These are phyloP conservation scores for Pandemis corylana DNA, from an alignment of 2,888 invertebrate genomes.

Conservation along the genomic window DNA sequence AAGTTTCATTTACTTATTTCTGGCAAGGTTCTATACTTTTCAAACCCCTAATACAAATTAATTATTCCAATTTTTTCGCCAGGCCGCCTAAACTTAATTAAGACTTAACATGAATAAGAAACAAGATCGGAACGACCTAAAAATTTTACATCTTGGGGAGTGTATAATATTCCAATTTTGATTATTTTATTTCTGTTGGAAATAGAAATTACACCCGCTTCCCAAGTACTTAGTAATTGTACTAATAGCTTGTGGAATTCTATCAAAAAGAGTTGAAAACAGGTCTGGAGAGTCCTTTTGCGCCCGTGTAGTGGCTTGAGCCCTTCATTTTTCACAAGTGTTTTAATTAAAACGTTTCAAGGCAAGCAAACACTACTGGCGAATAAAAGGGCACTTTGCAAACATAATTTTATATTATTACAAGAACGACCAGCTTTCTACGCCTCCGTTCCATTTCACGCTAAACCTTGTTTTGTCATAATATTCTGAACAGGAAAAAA, in stretches of 20 bases:
- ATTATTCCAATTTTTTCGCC: constrained; percentile 19
- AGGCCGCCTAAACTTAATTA: constrained; percentile 31
- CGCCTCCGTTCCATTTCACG: not conserved
- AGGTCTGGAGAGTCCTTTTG: constrained; percentile 50
- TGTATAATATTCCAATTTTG: constrained; percentile 21
- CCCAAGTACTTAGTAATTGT: not conserved
- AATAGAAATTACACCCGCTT: constrained; percentile 26
- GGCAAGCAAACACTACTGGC: constrained; percentile 55
- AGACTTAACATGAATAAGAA: constrained; percentile 34
- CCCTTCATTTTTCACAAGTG: constrained; percentile 61
- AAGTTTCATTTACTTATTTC: not conserved
- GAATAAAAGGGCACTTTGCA: constrained; percentile 27
- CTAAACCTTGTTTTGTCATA: constrained; percentile 18
- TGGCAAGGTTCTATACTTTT: not conserved
- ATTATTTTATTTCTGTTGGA: constrained; percentile 19
- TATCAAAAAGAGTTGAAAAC: constrained; percentile 45
- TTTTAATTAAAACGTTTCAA: constrained; percentile 73
- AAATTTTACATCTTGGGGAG: constrained; percentile 19
- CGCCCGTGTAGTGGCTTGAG: constrained; percentile 47
- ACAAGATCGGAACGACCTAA: constrained; percentile 31
- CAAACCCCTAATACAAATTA: constrained; percentile 18
- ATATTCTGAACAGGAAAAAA: constrained; percentile 29
- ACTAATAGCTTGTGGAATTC: constrained; percentile 15
- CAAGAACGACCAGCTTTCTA: constrained; percentile 17
- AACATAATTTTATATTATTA: constrained; percentile 23